These are phyloP conservation scores for Enteromius mattozi DNA, from an alignment of 2,797 vertebrate genomes.

Conservation along the genomic window DNA sequence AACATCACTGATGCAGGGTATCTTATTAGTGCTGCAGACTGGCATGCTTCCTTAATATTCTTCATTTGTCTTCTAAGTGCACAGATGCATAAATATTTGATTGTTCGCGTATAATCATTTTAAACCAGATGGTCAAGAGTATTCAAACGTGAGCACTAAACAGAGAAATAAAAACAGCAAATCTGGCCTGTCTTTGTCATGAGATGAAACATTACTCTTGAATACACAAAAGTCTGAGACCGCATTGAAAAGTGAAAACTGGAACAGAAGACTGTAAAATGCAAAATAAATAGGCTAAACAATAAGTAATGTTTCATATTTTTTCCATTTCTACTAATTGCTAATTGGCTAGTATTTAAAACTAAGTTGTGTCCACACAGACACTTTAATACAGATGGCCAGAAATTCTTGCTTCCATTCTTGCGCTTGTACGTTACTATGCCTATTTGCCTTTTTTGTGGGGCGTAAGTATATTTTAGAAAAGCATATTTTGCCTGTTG, in stretches of 20 bases:
- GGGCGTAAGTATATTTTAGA: neutral
- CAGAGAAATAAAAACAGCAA: neutral
- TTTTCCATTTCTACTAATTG: neutral
- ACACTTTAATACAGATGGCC: neutral
- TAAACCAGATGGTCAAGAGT: neutral
- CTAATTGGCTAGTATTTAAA: neutral
- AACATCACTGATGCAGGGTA: conserved; percentile 35
- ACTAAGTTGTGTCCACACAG: neutral
- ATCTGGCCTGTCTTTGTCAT: neutral
- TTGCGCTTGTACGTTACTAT: neutral
- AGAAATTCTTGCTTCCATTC: neutral
- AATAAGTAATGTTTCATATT: neutral
- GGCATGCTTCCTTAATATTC: conserved; percentile 39
- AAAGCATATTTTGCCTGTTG: neutral
- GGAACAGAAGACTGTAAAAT: neutral
- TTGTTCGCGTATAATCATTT: conserved; percentile 21
- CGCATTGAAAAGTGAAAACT: neutral
- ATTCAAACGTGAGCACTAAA: neutral
- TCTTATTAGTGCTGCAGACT: conserved; percentile 61
- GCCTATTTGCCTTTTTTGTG: too few relatives aligned
- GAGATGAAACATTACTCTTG: neutral
- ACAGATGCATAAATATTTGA: neutral
- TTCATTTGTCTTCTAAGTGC: neutral
- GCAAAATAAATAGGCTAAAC: neutral
- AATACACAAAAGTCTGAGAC: neutral